Evolutionary conservation across 1,140 invertebrate species (phyloP), one percentile per base, ranked within the genome.

Genomic region (Drepana arcuata): DNA sequence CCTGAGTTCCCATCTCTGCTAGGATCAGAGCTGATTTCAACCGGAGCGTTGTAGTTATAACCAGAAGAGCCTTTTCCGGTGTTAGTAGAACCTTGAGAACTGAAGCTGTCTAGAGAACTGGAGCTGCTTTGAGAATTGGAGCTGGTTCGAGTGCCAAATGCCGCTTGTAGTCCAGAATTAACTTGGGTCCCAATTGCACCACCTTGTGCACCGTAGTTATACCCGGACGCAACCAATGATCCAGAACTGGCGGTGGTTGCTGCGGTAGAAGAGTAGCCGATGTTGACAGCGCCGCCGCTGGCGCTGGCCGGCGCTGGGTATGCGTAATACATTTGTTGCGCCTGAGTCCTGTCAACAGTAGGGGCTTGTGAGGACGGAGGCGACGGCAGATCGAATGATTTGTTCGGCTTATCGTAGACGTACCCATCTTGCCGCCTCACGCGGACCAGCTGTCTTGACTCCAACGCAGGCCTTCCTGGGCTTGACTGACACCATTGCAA

Each of bases 281-380:
- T 46, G 34, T 53, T 63, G 13, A 51, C 32, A 10, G 46, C 38
- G 30, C 48, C 32, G 14, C 43, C 56, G 26, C 37, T 32, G 4
- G 24, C 24, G 6, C 6, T 6, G 4, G 52, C 26, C 14, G 70
- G 70, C 13, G 41, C 70, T 11, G 73, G 70, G 41, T 78, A 78
- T 23, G 67, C 70, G 53, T 74, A 75, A 59, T 60, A 79, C 69
- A 73, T 79, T 16, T 57, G 53, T 54, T 66, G 70, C 55, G 44
- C 52, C 48, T 54, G 52, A 16, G 47, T 62, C 58, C 66, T 72
- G 54, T 64, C 62, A 67, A 68, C 54, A 69, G 34, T 61, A 34
- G 60, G 48, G 39, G 57, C 53, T 67, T 69, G 65, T 37, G 48
- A 41, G 10, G 58, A 42, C 28, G 47, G 42, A 34, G 31, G 52